A percentile compares a stretch with the other conserved stretches of the same genome.
Conservation (phyloP, 2,888 invertebrate genomes). For the Acronicta leporina region DNA sequence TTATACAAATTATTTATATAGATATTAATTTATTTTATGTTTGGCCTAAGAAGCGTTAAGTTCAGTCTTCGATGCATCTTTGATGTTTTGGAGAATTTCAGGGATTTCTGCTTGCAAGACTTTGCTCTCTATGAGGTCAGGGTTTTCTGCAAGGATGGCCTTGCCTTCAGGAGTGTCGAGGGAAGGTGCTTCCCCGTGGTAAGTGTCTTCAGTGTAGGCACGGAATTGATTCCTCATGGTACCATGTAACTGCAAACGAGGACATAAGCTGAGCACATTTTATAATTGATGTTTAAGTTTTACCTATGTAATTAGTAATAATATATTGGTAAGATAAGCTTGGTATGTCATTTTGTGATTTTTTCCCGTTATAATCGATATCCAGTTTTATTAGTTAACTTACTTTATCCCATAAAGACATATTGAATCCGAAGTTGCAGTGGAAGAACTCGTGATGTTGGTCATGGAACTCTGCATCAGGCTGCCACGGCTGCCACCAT, state of each 20-base stretch:
- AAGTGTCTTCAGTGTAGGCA: constrained; percentile 91
- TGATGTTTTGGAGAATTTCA: constrained; percentile 36
- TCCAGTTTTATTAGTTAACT: constrained; percentile 31
- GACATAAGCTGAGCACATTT: neutral
- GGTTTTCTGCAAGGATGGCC: constrained; percentile 68
- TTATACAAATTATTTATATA: constrained; percentile 8
- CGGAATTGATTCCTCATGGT: constrained; percentile 90
- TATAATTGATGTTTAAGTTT: too few relatives aligned
- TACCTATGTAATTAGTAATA: too few relatives aligned
- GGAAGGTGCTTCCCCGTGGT: constrained; percentile 88
- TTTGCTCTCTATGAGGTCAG: constrained; percentile 64
- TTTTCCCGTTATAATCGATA: neutral
- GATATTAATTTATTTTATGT: constrained; percentile 13
- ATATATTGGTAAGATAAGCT: too few relatives aligned
- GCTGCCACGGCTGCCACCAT: constrained; percentile 94
- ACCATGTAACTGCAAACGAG: constrained; percentile 89
- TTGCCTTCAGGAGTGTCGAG: constrained; percentile 85
- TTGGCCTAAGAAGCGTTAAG: constrained; percentile 10
- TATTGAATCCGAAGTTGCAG: constrained; percentile 93
- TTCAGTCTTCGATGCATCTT: constrained; percentile 37
- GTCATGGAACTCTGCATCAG: constrained; percentile 93
- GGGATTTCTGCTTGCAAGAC: constrained; percentile 39
- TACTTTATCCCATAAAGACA: constrained; percentile 91
- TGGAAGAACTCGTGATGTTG: constrained; percentile 94
- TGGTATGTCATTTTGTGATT: too few relatives aligned